These are phyloP conservation scores for Ahaetulla prasina DNA, from an alignment of 2,113 vertebrate species.

Conservation along the genomic window DNA sequence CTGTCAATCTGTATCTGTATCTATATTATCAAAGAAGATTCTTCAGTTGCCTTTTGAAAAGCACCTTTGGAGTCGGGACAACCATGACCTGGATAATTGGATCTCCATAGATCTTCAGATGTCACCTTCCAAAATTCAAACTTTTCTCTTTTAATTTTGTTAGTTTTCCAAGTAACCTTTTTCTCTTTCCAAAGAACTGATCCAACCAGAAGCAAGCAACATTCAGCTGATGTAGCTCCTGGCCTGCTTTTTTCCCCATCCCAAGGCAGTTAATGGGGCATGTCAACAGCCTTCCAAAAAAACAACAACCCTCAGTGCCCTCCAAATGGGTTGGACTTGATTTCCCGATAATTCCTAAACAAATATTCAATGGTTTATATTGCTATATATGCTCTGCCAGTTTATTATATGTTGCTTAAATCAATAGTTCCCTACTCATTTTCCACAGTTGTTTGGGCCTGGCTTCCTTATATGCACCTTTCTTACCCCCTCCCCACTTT, in stretches of 20 bases:
- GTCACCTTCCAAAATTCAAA: no score
- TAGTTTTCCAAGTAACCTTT: neutral
- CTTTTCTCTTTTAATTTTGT: neutral
- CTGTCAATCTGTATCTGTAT: neutral
- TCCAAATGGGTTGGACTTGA: neutral
- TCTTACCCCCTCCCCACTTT: neutral
- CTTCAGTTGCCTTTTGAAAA: neutral
- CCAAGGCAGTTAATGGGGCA: neutral
- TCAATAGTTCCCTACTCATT: neutral
- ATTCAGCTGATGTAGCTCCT: neutral
- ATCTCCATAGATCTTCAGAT: neutral
- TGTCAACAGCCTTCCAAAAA: neutral
- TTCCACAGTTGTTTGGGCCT: neutral
- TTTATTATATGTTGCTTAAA: no score
- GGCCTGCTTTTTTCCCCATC: neutral
- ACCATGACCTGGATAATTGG: neutral
- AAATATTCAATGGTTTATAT: neutral
- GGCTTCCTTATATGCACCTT: fast-evolving
- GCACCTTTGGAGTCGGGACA: neutral
- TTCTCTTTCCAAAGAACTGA: no score
- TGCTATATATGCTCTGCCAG: neutral
- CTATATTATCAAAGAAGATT: neutral
- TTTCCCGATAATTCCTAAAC: neutral
- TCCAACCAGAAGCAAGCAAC: neutral
- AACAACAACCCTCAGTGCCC: neutral